phyloP scores from a whole-genome alignment of 2,113 vertebrate species.

The Percina caprodes region DNA sequence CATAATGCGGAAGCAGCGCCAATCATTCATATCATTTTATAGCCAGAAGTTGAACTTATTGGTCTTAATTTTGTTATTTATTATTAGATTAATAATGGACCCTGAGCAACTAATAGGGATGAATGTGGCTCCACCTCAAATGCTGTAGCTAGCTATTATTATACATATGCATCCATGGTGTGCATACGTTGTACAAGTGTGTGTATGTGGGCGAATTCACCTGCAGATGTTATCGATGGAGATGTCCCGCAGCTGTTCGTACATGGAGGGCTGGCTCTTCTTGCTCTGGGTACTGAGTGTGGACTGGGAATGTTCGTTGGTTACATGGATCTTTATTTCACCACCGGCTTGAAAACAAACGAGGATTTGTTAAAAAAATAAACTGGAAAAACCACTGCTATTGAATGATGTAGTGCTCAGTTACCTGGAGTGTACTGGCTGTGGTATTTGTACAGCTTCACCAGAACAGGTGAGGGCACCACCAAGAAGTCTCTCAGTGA shows the following conservation, averaged over 20 bases:
- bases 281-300: constrained; percentile 89
- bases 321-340: constrained; percentile 98
- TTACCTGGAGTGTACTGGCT: constrained; percentile 93
- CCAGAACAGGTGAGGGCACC: constrained; percentile 96
- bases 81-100: too few species aligned
- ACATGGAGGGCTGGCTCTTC: constrained; percentile 96
- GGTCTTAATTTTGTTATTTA: too few species aligned
- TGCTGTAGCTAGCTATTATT: too few species aligned
- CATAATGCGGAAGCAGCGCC: too few species aligned
- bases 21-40: too few species aligned
- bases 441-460: constrained; percentile 99
- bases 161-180: too few species aligned
- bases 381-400: neutral
- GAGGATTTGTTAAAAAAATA: neutral
- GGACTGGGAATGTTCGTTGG: constrained; percentile 94
- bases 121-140: too few species aligned
- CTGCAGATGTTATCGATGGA: constrained; percentile 99
- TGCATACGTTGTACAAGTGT: neutral
- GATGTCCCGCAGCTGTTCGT: constrained; percentile 97
- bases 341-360: constrained; percentile 74
- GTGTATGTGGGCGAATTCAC: constrained; percentile 67
- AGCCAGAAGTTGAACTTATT: too few species aligned
- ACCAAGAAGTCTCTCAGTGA: constrained; percentile 96
- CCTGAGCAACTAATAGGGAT: too few species aligned
- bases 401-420: neutral